Percentiles rank a stretch among this genome's conserved stretches.
phyloP scores from a whole-genome alignment of 2,888 invertebrate genomes.

The Argyresthia albistria region DNA sequence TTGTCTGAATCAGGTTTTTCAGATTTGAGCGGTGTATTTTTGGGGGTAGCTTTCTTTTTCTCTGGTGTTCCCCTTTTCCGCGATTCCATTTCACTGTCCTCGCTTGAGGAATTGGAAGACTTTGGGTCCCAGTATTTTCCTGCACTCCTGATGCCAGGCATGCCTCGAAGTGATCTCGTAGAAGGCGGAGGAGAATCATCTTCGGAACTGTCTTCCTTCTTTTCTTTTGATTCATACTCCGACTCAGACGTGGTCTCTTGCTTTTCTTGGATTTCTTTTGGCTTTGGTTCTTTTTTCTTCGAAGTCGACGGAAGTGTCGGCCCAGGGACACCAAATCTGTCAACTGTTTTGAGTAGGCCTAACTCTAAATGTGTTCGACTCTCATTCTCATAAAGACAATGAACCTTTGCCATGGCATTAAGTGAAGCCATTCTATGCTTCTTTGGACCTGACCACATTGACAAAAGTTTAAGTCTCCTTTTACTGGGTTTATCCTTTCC shows the following conservation, averaged over 20 bases:
- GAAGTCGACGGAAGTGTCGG: slow-evolving; percentile 57
- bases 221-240: slow-evolving; percentile 58
- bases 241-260: slow-evolving; percentile 61
- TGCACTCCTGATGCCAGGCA: slow-evolving; percentile 81
- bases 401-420: slow-evolving; percentile 91
- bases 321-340: slow-evolving; percentile 58
- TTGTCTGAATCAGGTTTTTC: slow-evolving; percentile 67
- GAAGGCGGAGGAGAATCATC: slow-evolving; percentile 58
- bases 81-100: slow-evolving; percentile 63
- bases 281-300: slow-evolving; percentile 58
- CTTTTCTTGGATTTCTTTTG: slow-evolving; percentile 47
- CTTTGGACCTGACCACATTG: slow-evolving; percentile 85
- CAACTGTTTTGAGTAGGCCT: slow-evolving; percentile 65
- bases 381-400: slow-evolving; percentile 92
- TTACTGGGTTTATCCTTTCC: slow-evolving; percentile 58
- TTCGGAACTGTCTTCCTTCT: slow-evolving; percentile 64
- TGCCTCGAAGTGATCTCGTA: slow-evolving; percentile 77
- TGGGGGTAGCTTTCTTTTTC: slow-evolving; percentile 51
- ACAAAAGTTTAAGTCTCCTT: slow-evolving; percentile 73
- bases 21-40: slow-evolving; percentile 15
- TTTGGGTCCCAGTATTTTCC: slow-evolving; percentile 91
- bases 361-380: slow-evolving; percentile 79
- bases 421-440: slow-evolving; percentile 89
- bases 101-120: slow-evolving; percentile 75
- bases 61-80: slow-evolving; percentile 43